phyloP scores from a whole-genome alignment of 2,113 vertebrate genomes.

The Saccopteryx leptura region DNA sequence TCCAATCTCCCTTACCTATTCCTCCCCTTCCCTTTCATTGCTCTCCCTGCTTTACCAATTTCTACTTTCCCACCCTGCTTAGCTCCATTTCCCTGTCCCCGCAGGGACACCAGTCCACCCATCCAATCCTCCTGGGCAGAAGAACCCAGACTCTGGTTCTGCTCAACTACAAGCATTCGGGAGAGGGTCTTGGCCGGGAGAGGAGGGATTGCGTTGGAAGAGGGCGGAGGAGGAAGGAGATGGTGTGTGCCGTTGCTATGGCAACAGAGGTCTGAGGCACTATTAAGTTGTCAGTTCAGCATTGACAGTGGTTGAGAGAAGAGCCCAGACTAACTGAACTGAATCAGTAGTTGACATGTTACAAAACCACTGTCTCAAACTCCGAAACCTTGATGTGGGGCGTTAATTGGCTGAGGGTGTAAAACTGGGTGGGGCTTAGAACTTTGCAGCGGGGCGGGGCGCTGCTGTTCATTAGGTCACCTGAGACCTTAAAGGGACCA shows the following conservation, averaged over 20 bases:
- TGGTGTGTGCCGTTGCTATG: slow-evolving; percentile 65
- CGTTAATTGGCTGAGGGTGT: background rate
- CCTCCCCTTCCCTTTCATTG: background rate
- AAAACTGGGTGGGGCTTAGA: background rate
- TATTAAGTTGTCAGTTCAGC: background rate
- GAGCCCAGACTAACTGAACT: background rate
- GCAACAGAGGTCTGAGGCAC: slow-evolving; percentile 23
- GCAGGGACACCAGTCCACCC: background rate
- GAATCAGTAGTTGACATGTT: background rate
- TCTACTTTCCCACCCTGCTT: background rate
- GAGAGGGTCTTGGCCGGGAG: background rate
- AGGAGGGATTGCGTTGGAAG: background rate
- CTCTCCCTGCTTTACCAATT: background rate
- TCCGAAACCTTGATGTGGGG: background rate
- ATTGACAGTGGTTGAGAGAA: background rate
- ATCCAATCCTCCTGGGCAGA: background rate
- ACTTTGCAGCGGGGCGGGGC: background rate
- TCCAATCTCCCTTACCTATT: background rate
- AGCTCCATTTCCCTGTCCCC: background rate
- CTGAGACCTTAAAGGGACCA: slow-evolving; percentile 36
- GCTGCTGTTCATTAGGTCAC: background rate
- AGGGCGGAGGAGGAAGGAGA: background rate
- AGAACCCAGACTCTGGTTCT: background rate
- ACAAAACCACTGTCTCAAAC: background rate
- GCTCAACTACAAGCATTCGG: background rate